phyloP scores from a whole-genome alignment of 1,140 invertebrate species.

The Bombus vancouverensis region DNA sequence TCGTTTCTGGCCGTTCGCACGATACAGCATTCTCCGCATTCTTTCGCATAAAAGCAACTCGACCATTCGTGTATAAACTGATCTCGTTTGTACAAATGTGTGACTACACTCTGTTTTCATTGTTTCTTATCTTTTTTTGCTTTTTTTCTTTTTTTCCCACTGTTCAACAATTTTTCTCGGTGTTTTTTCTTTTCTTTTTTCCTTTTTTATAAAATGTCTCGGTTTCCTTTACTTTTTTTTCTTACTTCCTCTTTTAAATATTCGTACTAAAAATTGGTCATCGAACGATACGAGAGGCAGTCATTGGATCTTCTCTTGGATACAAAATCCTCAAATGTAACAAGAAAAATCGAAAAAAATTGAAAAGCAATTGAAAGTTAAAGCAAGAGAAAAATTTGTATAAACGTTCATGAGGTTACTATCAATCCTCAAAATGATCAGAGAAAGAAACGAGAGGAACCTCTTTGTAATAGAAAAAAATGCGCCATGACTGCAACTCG shows the following conservation, averaged over 20 bases:
- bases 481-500: slow-evolving; percentile 20
- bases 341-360: not conserved
- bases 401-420: not conserved
- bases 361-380: too few relatives aligned
- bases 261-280: slow-evolving; percentile 31
- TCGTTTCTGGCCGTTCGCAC: not conserved
- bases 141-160: not conserved
- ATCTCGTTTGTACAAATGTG: slow-evolving; percentile 16
- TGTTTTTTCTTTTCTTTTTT: slow-evolving; percentile 18
- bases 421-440: not conserved
- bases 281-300: slow-evolving; percentile 43
- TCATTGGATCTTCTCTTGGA: not conserved
- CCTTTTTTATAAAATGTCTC: slow-evolving; percentile 11
- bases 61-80: slow-evolving; percentile 15
- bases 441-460: not conserved
- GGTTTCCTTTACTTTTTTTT: not conserved
- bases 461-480: not conserved
- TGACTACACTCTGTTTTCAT: not conserved
- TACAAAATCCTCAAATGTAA: not conserved
- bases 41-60: slow-evolving; percentile 2
- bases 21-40: slow-evolving; percentile 1
- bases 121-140: not conserved
- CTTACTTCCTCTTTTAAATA: not conserved
- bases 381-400: not conserved
- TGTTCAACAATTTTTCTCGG: not conserved